These are phyloP conservation scores for Odontophorus gujanensis DNA, from an alignment of 2,113 vertebrate species.

Conservation along the genomic window DNA sequence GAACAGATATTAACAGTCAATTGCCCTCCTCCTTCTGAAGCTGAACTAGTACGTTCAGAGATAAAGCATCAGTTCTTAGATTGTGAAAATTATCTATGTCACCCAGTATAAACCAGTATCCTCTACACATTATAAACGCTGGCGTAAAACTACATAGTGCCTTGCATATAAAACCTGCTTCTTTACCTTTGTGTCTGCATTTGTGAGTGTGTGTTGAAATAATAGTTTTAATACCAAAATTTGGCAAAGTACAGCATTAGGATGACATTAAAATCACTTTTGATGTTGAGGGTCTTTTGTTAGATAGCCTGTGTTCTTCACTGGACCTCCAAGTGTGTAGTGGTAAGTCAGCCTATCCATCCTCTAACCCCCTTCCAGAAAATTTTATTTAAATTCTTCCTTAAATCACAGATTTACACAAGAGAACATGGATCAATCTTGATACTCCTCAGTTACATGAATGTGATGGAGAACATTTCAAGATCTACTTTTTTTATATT, in stretches of 20 bases:
- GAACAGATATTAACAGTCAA: background rate
- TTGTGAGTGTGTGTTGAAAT: background rate
- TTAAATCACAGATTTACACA: background rate
- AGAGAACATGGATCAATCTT: background rate
- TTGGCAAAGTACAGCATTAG: accelerated
- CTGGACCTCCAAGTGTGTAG: accelerated
- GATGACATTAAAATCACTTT: background rate
- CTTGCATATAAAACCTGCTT: background rate
- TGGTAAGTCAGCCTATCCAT: background rate
- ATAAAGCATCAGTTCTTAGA: background rate
- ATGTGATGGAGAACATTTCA: background rate
- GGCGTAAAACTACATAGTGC: background rate
- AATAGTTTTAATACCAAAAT: background rate
- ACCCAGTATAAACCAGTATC: background rate
- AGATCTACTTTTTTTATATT: background rate
- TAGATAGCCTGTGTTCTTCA: background rate
- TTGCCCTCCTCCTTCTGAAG: background rate
- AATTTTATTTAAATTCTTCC: background rate
- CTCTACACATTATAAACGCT: background rate
- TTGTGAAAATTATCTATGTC: background rate
- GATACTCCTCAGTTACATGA: background rate
- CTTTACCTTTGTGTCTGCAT: background rate
- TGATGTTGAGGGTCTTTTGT: background rate
- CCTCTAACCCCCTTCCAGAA: background rate
- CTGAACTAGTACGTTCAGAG: background rate